Evolutionary conservation across 2,113 vertebrate genomes (phyloP).

Genomic region (Hippolais icterina): DNA sequence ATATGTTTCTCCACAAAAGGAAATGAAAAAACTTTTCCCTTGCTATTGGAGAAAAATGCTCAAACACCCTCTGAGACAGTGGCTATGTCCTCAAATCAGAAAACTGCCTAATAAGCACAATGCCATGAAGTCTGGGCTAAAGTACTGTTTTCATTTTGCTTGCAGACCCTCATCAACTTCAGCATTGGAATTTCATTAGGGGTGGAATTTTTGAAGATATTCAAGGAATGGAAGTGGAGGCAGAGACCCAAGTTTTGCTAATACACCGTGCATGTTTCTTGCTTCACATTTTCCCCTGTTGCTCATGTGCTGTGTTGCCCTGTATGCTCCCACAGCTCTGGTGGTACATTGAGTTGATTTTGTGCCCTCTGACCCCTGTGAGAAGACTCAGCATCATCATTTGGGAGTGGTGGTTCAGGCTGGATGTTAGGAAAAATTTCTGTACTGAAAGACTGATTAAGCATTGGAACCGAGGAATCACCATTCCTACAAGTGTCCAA

Average conservation of each 20-base stretch:
- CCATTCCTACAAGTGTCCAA: neutral
- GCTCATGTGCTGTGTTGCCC: neutral
- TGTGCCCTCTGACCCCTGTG: rapidly evolving
- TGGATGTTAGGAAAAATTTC: neutral
- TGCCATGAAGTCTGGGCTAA: neutral
- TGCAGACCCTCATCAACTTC: neutral
- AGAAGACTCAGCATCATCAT: rapidly evolving
- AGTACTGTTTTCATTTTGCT: neutral
- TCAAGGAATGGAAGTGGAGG: neutral
- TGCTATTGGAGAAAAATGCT: neutral
- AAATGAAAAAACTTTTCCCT: neutral
- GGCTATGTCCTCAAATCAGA: neutral
- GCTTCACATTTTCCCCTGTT: rapidly evolving
- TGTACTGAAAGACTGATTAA: neutral
- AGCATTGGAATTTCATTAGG: neutral
- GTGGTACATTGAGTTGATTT: rapidly evolving
- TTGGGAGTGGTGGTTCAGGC: neutral
- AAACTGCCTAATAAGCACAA: neutral
- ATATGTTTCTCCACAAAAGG: neutral
- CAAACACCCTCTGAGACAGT: neutral
- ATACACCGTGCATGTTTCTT: neutral
- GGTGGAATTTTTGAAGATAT: neutral
- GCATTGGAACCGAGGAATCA: neutral
- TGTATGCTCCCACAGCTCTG: neutral
- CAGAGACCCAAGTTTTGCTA: neutral